Percentiles rank a stretch among this genome's conserved stretches.
Evolutionary conservation across 2,888 invertebrate species (phyloP).

Genomic region (Bruchidius siliquastri): DNA sequence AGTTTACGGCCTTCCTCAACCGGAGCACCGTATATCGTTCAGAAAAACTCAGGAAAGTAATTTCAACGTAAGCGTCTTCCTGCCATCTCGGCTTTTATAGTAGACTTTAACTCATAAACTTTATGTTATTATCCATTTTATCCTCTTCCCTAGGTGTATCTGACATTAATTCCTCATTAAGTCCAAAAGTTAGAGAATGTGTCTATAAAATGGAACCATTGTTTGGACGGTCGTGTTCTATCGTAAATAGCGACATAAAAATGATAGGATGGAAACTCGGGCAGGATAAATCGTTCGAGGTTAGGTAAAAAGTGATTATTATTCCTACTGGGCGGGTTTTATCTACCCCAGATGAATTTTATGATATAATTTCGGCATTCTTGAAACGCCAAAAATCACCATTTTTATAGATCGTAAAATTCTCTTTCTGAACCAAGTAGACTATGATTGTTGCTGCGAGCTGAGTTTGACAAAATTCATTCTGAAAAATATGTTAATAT

Average conservation of each 20-base stretch:
- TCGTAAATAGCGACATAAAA: background rate
- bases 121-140: background rate
- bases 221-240: background rate
- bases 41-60: background rate
- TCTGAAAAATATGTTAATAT: too few relatives aligned
- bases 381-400: too few relatives aligned
- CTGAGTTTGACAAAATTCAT: too few relatives aligned
- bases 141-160: background rate
- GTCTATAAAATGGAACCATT: background rate
- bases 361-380: too few relatives aligned
- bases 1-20: background rate
- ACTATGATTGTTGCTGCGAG: too few relatives aligned
- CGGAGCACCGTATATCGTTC: background rate
- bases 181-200: background rate
- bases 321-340: background rate
- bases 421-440: too few relatives aligned
- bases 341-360: background rate
- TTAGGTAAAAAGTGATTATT: background rate
- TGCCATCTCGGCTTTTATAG: background rate
- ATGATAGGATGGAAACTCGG: background rate
- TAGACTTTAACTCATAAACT: background rate
- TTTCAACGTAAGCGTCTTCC: background rate
- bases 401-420: too few relatives aligned
- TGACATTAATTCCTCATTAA: background rate
- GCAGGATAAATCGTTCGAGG: background rate